Base-by-base conservation (phyloP, 1,140 invertebrate species). In the Lucilia sericata region DNA sequence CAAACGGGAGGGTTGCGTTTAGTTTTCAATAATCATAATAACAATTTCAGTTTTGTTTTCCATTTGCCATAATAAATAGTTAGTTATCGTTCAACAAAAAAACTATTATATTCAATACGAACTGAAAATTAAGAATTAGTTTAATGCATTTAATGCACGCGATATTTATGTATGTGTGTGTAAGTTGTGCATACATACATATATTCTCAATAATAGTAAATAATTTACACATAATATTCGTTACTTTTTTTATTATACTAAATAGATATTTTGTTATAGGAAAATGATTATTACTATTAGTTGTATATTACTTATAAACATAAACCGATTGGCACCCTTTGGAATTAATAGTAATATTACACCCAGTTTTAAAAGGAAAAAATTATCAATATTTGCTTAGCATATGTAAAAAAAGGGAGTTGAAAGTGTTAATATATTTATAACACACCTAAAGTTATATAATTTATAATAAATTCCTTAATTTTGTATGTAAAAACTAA, bases 101-200 rank as follows among this genome's bases (percentile, higher is more conserved):
- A 55, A 17, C 25, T 30, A 30, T 30, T 30, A 55, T 55, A 55
- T 42, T 10, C 42, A 42, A 42, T 8, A 42, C 5, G 42, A 42
- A 42, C 2, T 42, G 42, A 42, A 42, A 42, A 42, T 42, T 7
- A 42, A 42, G 42, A 42, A 42, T 42, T 55, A 55, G 51, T 55
- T 55, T 55, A 55, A 55, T 55, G 51, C 51, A 55, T 55, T n/a
- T 17, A 55, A 55, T 55, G 51, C 51, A 55, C 51, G 51, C 51
- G 51, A 55, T 55, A 55, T 55, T 55, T 55, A 51, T 51, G n/a
- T n/a, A n/a, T n/a, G 51, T 55, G 13, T 55, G 17, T 55, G 17
- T 55, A 42, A 42, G 10, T 7, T 42, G 42, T 55, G 51, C 51
- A 55, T 55, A 55, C 25, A 30, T 30, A 30, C 3, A 3, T 30